Base-by-base conservation (phyloP, 2,888 invertebrate genomes). In the Leucophenga montana region DNA sequence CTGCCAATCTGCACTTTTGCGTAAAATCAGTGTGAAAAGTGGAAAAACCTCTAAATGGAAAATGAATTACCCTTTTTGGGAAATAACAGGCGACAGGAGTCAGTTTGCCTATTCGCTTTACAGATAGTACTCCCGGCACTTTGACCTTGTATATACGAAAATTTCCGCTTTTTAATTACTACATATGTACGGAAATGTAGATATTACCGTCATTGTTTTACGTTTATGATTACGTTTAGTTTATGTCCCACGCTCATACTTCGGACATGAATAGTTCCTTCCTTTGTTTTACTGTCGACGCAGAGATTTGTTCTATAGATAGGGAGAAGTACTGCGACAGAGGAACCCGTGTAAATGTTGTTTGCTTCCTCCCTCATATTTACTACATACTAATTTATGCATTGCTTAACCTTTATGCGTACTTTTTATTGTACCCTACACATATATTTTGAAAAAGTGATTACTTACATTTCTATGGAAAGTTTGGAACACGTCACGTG, bases 11-110 rank as follows among this genome's bases (percentile, higher is more conserved):
- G 68, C 62, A 62, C 46, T 27, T 68, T 67, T 69, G 27, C 61
- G 64, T 57, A 70, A 68, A 70, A 59, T 33, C 62, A 61, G 68
- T 68, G 72, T 48, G 66, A 68, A 72, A 70, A 69, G 64, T 18
- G 72, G 69, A 72, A 72, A 72, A 69, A 44, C 69, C 69, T 16
- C 53, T 54, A 65, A 64, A 59, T 8, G 50, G 11, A 33, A 18
- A 53, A 59, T 68, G 61, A 71, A 66, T 71, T 61, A 53, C 50
- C 53, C 31, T 48, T 64, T 67, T 22, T 44, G 20, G 56, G 14
- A 16, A 33, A 18, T 16, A 13, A 57, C 39, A 39, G 1, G 39
- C 39, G 8, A 27, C 27, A 11, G 39, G 39, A 39, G 39, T 39
- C 39, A 39, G 39, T 39, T 11, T 39, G 39, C 39, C 39, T 39